Evolutionary conservation across 2,797 vertebrate genomes (phyloP), one percentile per base, ranked within the genome.

Genomic region (Eutrigla gurnardus): DNA sequence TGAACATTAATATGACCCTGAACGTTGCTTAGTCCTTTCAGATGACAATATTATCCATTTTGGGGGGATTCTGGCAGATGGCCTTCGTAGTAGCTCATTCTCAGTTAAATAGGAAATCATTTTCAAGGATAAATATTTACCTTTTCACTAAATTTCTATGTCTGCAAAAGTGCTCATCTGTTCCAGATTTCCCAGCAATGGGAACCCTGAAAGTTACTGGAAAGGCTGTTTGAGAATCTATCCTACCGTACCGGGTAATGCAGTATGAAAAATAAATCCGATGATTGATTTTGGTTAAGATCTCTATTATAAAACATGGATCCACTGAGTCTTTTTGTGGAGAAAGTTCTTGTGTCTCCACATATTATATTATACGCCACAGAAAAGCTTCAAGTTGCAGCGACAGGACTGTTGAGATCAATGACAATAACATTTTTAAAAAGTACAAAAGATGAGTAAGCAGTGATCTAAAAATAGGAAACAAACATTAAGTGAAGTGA

Each of bases 141-240:
- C 25, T 25, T 25, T 25, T 25, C 25, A 25, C 25, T 25, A 2
- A 25, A 25, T 25, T 25, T 49, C 46, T n/a, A 49, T 18, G 7
- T 7, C 17, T 49, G 46, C 7, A 49, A 49, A 49, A n/a, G 7
- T n/a, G 3, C 25, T 25, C 25, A 25, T 25, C 25, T 25, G 25
- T 25, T 25, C 25, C 25, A 25, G 25, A 7, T 49, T 49, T 49
- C 18, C 17, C n/a, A 49, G 47, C 17, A 10, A 49, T 49, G 47
- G n/a, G n/a, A 49, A 49, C 47, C 47, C 17, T 49, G 8, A 18
- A 18, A 73, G 61, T 81, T 53, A 39, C 33, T 75, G 69, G 53
- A 81, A 74, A 63, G 54, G 15, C n/a, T 61, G 43, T 65, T 65
- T 59, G 39, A 15, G 69, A 13, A 77, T 74, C 43, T 35, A 25